phyloP scores from a whole-genome alignment of 2,113 vertebrate species.

The Rissa tridactyla region DNA sequence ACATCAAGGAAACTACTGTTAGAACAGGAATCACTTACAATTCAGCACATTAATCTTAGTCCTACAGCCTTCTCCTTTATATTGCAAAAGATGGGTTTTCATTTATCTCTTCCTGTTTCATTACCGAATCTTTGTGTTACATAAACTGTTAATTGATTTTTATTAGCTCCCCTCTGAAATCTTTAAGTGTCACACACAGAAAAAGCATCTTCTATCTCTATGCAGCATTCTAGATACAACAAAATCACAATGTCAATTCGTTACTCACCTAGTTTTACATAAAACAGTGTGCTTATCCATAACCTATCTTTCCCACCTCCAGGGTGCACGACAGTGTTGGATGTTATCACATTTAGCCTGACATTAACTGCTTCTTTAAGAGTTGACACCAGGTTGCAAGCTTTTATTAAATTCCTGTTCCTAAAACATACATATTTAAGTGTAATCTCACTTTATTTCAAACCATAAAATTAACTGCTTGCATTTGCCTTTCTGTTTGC shows the following conservation, averaged over 20 bases:
- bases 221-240: background rate
- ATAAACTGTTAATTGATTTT: background rate
- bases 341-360: background rate
- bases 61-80: background rate
- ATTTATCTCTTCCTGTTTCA: background rate
- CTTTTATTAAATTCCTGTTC: background rate
- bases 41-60: background rate
- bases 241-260: background rate
- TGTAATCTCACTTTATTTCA: background rate
- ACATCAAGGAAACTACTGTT: background rate
- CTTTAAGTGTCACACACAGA: background rate
- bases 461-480: background rate
- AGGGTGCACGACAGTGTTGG: background rate
- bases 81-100: background rate
- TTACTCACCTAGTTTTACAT: background rate
- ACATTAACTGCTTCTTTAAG: background rate
- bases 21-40: background rate
- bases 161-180: background rate
- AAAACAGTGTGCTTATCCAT: background rate
- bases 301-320: background rate
- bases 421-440: background rate
- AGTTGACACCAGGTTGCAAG: background rate
- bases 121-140: background rate
- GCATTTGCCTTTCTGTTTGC: background rate
- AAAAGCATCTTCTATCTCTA: background rate